Base-by-base conservation (phyloP, 2,797 vertebrate genomes). In the Acanthurus tractus region DNA sequence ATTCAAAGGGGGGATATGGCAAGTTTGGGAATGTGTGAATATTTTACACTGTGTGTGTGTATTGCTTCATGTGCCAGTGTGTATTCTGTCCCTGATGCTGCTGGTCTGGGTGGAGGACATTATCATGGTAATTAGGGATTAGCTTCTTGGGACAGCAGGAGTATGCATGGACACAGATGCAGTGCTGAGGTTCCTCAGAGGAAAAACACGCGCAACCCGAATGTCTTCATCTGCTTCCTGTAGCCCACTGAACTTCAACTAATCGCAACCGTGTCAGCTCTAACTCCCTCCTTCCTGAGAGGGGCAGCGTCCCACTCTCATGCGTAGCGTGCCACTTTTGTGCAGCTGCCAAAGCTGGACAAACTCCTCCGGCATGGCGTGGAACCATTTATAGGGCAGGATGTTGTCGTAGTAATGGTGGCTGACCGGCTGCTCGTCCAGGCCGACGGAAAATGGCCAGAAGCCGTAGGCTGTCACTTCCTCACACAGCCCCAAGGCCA, bases 391-490 rank as follows among this genome's bases (percentile, higher is more conserved):
- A 61, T 95, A 95, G 0, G 98, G 98, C 88, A 97, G 89, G 63
- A 98, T 95, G 34, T 99, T 97, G 89, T 99, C 98, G 8, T 99
- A 99, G 93, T 99, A 99, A 62, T 99, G 98, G 71, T 99, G 98
- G 89, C 97, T 98, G 90, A 99, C 95, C 7, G 96, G 96, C 53
- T 85, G 92, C 70, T 96, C 93, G 0, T 89, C 94, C 86, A 98
- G 93, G 86, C 95, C 96, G 22, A 96, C 86, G 0, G 97, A 96
- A 90, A 99, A 99, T 0, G 98, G 98, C 98, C 98, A 99, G 93
- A 99, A 99, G 50, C 98, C 98, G 0, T 98, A 99, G 70, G 95
- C 95, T 0, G 96, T 96, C 23, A 99, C 97, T 34, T 99, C 98
- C 67, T 99, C 97, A 1, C 98, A 99, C 34, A 99, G 93, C 14